phyloP scores from a whole-genome alignment of 2,113 vertebrate species.

The Hemibates koningsi region DNA sequence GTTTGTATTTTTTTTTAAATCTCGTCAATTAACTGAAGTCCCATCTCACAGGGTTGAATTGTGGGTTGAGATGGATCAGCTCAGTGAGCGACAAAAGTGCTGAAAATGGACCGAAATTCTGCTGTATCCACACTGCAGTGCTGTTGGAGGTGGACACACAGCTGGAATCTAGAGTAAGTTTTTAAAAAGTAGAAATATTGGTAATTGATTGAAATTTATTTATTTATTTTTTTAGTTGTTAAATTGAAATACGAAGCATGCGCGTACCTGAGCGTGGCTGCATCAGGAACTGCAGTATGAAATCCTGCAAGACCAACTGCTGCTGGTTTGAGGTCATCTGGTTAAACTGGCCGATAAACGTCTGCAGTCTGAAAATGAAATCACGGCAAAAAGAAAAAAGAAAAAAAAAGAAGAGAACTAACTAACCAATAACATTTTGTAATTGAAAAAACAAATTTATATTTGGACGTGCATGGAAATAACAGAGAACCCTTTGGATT shows the following conservation, averaged over 20 bases:
- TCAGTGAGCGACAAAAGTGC: neutral
- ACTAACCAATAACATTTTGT: neutral
- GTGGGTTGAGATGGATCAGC: constrained; percentile 43
- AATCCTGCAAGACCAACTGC: neutral
- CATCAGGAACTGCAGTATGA: constrained; percentile 34
- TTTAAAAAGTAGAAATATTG: neutral
- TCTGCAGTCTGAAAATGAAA: constrained; percentile 21
- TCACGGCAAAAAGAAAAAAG: neutral
- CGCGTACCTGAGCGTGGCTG: constrained; percentile 10
- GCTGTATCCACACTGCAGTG: constrained; percentile 50
- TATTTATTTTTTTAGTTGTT: neutral
- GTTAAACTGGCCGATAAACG: neutral
- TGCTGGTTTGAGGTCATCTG: neutral
- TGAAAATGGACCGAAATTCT: constrained; percentile 58
- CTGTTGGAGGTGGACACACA: constrained; percentile 35
- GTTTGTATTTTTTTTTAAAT: neutral
- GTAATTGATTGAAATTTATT: neutral
- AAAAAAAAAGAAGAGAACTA: neutral
- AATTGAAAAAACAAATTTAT: neutral
- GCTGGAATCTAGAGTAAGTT: constrained; percentile 10
- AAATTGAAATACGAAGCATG: neutral
- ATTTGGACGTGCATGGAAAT: neutral
- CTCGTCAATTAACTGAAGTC: neutral
- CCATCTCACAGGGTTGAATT: constrained; percentile 54
- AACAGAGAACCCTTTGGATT: neutral